Evolutionary conservation across 2,797 vertebrate genomes (phyloP).

Genomic region (Cirrhinus mrigala): DNA sequence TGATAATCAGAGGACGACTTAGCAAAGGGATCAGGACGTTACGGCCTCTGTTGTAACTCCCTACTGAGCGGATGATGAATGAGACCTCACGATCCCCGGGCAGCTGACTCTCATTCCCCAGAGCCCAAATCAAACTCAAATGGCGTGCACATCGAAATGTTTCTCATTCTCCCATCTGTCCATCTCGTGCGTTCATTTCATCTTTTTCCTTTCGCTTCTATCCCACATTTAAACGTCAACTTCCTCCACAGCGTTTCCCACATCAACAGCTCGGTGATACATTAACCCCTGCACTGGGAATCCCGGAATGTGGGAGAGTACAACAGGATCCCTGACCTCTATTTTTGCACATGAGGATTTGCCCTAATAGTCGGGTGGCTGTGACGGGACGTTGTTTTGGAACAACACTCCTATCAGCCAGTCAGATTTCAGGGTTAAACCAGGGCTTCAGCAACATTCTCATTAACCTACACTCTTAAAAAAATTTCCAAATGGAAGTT

Average conservation of each 20-base stretch:
- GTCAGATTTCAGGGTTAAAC: background rate
- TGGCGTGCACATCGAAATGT: background rate
- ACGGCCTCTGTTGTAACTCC: conserved; percentile 14
- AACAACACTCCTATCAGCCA: background rate
- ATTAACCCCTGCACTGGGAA: conserved; percentile 39
- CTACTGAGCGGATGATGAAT: conserved; percentile 20
- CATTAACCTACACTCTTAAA: background rate
- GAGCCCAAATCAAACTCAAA: conserved; percentile 33
- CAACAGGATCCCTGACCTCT: background rate
- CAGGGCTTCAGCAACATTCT: background rate
- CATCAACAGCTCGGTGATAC: conserved; percentile 33
- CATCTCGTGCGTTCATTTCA: conserved; percentile 1
- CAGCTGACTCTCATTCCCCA: conserved; percentile 26
- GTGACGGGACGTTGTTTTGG: background rate
- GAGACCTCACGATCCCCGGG: conserved; percentile 18
- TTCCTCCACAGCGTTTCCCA: conserved; percentile 36
- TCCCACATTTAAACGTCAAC: conserved; percentile 21
- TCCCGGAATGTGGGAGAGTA: conserved; percentile 27
- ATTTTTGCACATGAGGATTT: conserved; percentile 6
- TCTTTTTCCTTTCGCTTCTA: background rate
- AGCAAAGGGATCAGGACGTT: background rate
- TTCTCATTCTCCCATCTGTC: conserved; percentile 18
- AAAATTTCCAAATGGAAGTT: background rate
- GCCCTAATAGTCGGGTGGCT: background rate
- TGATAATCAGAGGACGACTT: conserved; percentile 1